These are phyloP conservation scores for Anomalospiza imberbis DNA, from an alignment of 2,797 vertebrate genomes.

Conservation along the genomic window DNA sequence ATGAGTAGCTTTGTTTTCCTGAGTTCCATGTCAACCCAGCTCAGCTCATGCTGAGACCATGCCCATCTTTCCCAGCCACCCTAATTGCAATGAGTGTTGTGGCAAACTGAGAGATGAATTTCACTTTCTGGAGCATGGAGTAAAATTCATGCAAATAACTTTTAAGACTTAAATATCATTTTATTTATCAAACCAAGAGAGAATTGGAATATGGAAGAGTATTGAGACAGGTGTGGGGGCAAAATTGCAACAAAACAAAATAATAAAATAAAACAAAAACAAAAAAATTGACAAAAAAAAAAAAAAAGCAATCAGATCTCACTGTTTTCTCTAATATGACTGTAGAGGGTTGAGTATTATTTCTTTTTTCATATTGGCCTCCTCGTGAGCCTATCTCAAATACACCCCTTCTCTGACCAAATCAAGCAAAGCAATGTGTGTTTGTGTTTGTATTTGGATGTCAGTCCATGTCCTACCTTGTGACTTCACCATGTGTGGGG, in stretches of 20 bases:
- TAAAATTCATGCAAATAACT: background rate
- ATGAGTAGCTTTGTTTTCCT: background rate
- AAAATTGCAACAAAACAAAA: background rate
- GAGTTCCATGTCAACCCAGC: background rate
- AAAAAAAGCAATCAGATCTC: background rate
- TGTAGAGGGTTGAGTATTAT: background rate
- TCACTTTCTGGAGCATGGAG: background rate
- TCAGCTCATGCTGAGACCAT: background rate
- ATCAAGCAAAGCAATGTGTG: background rate
- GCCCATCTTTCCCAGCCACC: background rate
- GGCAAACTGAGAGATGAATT: background rate
- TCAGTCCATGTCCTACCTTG: background rate
- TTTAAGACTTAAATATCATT: background rate
- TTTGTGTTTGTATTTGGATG: background rate
- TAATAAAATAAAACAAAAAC: background rate
- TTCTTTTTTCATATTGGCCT: background rate
- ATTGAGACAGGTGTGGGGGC: background rate
- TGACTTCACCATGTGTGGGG: background rate
- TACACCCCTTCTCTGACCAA: fast-evolving
- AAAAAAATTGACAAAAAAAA: background rate
- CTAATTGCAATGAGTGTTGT: conserved; percentile 1
- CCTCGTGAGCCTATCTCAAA: background rate
- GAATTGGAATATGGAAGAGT: background rate
- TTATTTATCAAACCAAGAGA: background rate
- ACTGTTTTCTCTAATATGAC: background rate